These are phyloP conservation scores for Glossophaga mutica DNA, from an alignment of 2,797 vertebrate species.

Conservation along the genomic window DNA sequence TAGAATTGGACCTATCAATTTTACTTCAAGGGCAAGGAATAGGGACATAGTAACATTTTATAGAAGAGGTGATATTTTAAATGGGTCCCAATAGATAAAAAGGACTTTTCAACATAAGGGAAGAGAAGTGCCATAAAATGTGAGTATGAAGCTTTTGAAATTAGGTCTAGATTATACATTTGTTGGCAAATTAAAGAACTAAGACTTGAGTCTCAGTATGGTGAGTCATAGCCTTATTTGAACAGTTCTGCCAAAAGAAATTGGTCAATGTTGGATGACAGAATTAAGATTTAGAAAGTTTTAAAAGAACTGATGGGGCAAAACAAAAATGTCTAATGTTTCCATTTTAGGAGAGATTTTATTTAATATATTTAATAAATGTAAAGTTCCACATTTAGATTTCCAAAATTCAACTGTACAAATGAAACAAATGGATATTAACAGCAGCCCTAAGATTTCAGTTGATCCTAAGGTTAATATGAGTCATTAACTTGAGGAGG, in stretches of 20 bases:
- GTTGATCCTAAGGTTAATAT: neutral
- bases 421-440: neutral
- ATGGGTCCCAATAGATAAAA: neutral
- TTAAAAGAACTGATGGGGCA: neutral
- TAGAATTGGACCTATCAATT: neutral
- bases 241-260: slow-evolving; percentile 2
- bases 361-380: slow-evolving; percentile 13
- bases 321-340: slow-evolving; percentile 20
- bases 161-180: slow-evolving; percentile 19
- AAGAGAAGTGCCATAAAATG: slow-evolving; percentile 4
- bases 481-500: neutral
- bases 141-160: neutral
- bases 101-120: neutral
- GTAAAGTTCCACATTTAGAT: neutral
- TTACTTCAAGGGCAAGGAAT: neutral
- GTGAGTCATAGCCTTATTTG: neutral
- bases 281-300: slow-evolving; percentile 22
- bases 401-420: neutral
- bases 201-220: neutral
- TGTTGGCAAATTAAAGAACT: slow-evolving; percentile 21
- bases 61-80: neutral
- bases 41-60: neutral
- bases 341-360: neutral
- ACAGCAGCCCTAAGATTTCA: neutral
- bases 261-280: slow-evolving; percentile 9